Percentiles rank a stretch among this genome's conserved stretches.
These are phyloP conservation scores for Gymnoscelis rufifasciata DNA, from an alignment of 2,888 invertebrate species.

Conservation along the genomic window DNA sequence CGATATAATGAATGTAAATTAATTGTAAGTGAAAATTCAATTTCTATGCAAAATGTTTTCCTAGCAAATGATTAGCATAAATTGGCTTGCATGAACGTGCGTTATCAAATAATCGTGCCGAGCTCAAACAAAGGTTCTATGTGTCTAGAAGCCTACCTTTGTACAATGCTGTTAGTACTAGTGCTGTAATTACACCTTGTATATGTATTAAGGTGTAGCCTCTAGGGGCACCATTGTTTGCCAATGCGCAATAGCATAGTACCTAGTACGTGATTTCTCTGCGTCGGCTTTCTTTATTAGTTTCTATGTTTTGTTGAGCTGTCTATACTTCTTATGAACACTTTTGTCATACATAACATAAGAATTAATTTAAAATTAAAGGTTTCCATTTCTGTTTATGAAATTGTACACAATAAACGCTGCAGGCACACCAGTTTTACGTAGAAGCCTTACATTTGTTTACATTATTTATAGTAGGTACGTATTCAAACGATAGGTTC, in stretches of 20 bases:
- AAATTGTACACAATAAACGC: no score
- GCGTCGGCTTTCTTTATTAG: constrained; percentile 42
- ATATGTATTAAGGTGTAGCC: constrained; percentile 9
- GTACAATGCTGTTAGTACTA: background rate
- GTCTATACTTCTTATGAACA: no score
- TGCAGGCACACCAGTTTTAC: no score
- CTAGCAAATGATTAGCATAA: constrained; percentile 3
- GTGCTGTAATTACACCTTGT: background rate
- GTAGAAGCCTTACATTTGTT: no score
- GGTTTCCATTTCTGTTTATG: no score
- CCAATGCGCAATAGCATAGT: constrained; percentile 27
- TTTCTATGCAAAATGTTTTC: no score
- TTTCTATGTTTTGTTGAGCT: constrained; percentile 1
- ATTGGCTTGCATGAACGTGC: constrained; percentile 8
- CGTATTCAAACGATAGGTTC: no score
- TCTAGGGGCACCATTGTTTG: constrained; percentile 54
- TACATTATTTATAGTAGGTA: no score
- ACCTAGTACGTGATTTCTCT: constrained; percentile 47
- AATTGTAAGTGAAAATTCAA: no score
- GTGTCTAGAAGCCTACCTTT: constrained; percentile 38
- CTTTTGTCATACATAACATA: no score
- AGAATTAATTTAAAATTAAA: no score
- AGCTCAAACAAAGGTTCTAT: constrained; percentile 40
- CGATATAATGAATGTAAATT: no score
- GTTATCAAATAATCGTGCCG: constrained; percentile 18